Evolutionary conservation across 2,888 invertebrate genomes (phyloP), one percentile per base, ranked within the genome.

Genomic region (Megalurothrips usitatus): DNA sequence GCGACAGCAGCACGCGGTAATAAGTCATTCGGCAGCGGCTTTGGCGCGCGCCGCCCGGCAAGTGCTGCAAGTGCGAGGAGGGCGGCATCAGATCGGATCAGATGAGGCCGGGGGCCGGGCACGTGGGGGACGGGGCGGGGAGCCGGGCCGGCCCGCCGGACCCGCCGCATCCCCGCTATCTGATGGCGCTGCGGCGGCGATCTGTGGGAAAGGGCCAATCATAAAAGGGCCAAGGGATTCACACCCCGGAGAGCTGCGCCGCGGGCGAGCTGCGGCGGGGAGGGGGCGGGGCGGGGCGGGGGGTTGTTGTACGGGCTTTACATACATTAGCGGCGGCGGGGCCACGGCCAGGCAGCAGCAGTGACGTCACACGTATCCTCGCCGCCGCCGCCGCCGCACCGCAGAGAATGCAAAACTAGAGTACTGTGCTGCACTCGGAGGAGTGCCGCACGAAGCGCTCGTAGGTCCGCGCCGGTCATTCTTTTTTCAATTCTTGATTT

Each of bases 201-300:
- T 75, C 68, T 75, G 68, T 75, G 68, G 68, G 68, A 75, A 75
- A 23, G 26, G 26, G 68, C 68, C 68, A 26, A 75, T 75, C 68
- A 75, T 75, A 75, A 75, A 75, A 75, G 23, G 26, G 68, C 68
- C 26, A 26, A 23, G 58, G 23, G 68, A 75, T 75, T 75, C 68
- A 75, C 68, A 75, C 68, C 68, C 68, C 58, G 58, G 34, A 43
- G 34, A 43, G 34, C 58, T 52, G 19, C 63, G 1, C 63, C 19
- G 8, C 63, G 63, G 19, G 10, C 49, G 12, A 49, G 49, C 52
- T 52, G 14, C 52, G 52, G 9, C n/a, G 68, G 17, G 58, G 58
- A 17, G 58, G 17, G 58, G 58, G 58, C 11, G 58, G 58, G 58
- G 52, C 14, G 6, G 58, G 17, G 58, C 14, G 58, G 14, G 58